Conservation (phyloP, 1,140 invertebrate species). For the Sycophila sp. region DNA sequence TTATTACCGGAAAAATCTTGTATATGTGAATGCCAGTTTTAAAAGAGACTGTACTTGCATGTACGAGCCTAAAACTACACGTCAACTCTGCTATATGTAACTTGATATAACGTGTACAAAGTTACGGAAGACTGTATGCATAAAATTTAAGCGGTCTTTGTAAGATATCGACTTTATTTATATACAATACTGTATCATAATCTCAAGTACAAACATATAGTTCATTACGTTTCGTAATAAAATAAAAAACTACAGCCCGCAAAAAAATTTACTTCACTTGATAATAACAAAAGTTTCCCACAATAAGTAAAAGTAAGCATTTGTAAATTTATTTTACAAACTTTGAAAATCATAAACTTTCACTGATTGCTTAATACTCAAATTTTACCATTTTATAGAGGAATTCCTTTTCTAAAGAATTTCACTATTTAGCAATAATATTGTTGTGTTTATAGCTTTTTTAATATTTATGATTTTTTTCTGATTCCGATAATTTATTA, state of each 20-base stretch:
- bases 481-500: conserved; percentile 30
- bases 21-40: conserved; percentile 47
- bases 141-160: conserved; percentile 59
- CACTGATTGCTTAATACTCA: conserved; percentile 32
- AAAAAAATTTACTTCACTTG: conserved; percentile 34
- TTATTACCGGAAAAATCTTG: conserved; percentile 44
- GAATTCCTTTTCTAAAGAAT: conserved; percentile 23
- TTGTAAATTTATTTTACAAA: conserved; percentile 33
- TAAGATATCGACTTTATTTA: conserved; percentile 63
- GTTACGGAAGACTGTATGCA: conserved; percentile 59
- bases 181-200: conserved; percentile 63
- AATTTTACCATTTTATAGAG: conserved; percentile 33
- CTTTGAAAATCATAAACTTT: conserved; percentile 10
- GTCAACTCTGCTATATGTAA: conserved; percentile 58
- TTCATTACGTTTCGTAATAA: conserved; percentile 63
- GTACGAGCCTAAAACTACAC: conserved; percentile 56
- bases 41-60: conserved; percentile 53
- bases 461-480: conserved; percentile 37
- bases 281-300: conserved; percentile 24
- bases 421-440: conserved; percentile 32
- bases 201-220: conserved; percentile 63
- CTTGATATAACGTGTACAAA: conserved; percentile 62
- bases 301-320: conserved; percentile 12
- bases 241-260: conserved; percentile 51
- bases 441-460: conserved; percentile 37